Conservation (phyloP, 2,113 vertebrate genomes). For the Gorilla gorilla region DNA sequence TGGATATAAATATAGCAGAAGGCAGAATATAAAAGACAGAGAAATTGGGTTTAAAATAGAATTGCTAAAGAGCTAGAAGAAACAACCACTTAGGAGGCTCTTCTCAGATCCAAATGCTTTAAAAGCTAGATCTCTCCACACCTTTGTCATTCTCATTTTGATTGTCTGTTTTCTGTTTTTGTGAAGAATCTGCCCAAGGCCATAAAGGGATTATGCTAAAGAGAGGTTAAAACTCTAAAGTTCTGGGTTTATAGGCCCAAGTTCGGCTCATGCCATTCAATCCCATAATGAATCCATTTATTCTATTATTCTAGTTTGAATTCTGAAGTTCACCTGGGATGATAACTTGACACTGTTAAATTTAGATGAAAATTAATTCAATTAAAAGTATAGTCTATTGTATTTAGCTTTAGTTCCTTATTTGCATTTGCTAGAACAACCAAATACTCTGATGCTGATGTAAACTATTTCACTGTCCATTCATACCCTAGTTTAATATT, state of each 20-base stretch:
- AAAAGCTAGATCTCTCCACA: slow-evolving; percentile 52
- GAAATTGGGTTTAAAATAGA: slow-evolving; percentile 78
- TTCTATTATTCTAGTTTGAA: slow-evolving; percentile 35
- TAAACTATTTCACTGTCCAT: not conserved
- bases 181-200: slow-evolving; percentile 67
- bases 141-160: slow-evolving; percentile 59
- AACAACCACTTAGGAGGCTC: slow-evolving; percentile 68
- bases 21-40: slow-evolving; percentile 78
- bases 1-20: slow-evolving; percentile 80
- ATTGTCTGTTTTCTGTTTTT: slow-evolving; percentile 59
- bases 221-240: slow-evolving; percentile 53
- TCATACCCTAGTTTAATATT: not conserved
- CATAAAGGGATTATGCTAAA: slow-evolving; percentile 61
- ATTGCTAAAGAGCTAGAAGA: slow-evolving; percentile 62
- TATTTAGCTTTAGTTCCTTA: slow-evolving; percentile 19
- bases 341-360: slow-evolving; percentile 43
- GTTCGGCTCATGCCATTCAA: slow-evolving; percentile 58
- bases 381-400: slow-evolving; percentile 22
- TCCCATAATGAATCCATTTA: slow-evolving; percentile 45
- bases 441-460: not conserved
- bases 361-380: slow-evolving; percentile 64
- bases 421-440: slow-evolving; percentile 38
- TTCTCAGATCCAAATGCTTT: slow-evolving; percentile 64
- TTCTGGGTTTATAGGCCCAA: slow-evolving; percentile 43
- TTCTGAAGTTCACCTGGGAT: slow-evolving; percentile 47